Base-by-base conservation (phyloP, 2,888 invertebrate genomes). In the Entomobrya multifasciata region DNA sequence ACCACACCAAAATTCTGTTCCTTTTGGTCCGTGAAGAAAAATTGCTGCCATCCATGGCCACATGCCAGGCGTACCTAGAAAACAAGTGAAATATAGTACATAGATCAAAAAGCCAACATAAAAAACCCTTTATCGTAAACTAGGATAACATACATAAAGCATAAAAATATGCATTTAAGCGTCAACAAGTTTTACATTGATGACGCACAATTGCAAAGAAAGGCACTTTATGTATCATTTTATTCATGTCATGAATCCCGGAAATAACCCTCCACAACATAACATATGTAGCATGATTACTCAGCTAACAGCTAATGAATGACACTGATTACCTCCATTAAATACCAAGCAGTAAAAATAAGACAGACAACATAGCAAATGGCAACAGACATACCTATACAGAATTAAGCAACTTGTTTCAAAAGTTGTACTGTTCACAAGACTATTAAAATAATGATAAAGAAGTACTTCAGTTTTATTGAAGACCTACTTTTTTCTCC, bases 1-100 rank as follows among this genome's bases (percentile, higher is more conserved):
- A 0, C 98, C 98, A 92, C 98, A 98, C 97, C 97, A 97, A 93
- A 97, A 97, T 93, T 97, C 97, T 0, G 96, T 95, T 30, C 97
- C 94, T 91, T 96, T 95, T 49, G 95, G 95, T 10, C 97, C 97
- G 92, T 97, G 97, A 67, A 98, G 94, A 93, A 96, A 98, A 91
- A 98, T 97, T 0, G 98, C 98, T 0, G 97, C 76, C 83, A 83
- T 83, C 83, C 83, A 83, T 65, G 83, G 83, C 76, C 76, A 83
- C 74, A 78, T 85, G 85, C 85, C 85, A 85, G 85, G 85, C 55
- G 78, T 82, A 81, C 82, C 82, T 82, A 87, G 55, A 81, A 60
- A 70, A 70, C 41, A 81, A 44, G 82, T n/a, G 20, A 36, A 72
- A 52, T 27, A n/a, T 76, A 60, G 78, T 30, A 62, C 60, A 62